A percentile compares a stretch with the other conserved stretches of the same genome.
Evolutionary conservation across 2,797 vertebrate species (phyloP).

Genomic region (Eulemur rubriventer): DNA sequence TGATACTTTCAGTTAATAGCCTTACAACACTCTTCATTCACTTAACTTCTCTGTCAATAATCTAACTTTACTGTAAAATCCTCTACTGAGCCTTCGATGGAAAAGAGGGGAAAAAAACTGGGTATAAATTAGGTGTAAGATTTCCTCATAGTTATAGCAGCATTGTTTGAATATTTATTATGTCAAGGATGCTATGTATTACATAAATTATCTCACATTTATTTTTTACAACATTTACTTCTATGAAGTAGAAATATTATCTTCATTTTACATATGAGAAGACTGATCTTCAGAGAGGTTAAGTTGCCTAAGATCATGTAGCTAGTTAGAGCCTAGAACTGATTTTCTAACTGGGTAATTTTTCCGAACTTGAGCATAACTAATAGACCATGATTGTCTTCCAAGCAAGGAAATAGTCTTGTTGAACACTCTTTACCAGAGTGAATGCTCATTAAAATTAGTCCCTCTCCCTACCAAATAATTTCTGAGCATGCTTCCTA

Average conservation of each 20-base stretch:
- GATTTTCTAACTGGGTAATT: background rate
- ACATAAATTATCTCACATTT: background rate
- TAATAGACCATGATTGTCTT: background rate
- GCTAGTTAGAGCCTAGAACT: background rate
- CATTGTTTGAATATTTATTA: background rate
- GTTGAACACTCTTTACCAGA: background rate
- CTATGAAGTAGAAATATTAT: background rate
- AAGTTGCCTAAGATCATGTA: background rate
- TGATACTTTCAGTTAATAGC: background rate
- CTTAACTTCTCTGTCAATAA: background rate
- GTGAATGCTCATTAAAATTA: background rate
- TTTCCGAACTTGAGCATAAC: background rate
- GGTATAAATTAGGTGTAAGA: background rate
- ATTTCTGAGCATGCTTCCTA: background rate
- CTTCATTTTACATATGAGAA: background rate
- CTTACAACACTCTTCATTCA: background rate
- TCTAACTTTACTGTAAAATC: background rate
- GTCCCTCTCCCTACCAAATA: no score
- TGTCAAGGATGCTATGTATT: background rate
- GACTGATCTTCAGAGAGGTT: background rate
- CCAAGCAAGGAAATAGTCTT: background rate
- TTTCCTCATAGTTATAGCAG: background rate
- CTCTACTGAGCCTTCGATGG: background rate
- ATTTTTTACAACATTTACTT: background rate
- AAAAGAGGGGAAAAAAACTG: background rate